Conservation (phyloP, 2,113 vertebrate species). For the Lynx canadensis region DNA sequence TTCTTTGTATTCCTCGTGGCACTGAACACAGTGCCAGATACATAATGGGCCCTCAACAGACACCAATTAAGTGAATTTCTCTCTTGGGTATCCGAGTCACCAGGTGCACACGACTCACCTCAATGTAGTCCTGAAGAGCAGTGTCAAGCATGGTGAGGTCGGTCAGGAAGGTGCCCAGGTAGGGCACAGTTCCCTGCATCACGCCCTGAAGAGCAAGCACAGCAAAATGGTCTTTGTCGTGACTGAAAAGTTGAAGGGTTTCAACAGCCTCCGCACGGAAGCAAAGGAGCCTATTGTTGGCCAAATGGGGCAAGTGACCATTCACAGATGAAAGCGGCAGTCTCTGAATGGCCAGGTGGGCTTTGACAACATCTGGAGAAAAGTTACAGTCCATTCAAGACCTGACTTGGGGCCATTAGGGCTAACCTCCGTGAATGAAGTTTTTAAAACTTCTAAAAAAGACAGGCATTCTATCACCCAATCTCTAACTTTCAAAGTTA, state of each 20-base stretch:
- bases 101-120: slow-evolving; percentile 84
- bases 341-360: neutral
- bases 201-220: slow-evolving; percentile 87
- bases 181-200: slow-evolving; percentile 97
- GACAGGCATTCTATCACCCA: neutral
- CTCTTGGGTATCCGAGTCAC: neutral
- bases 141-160: slow-evolving; percentile 96
- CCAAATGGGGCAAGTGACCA: too few relatives aligned
- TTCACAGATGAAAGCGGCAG: neutral
- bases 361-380: neutral
- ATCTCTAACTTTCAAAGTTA: neutral
- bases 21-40: neutral
- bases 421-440: neutral
- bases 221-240: neutral
- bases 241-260: neutral
- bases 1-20: neutral
- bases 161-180: slow-evolving; percentile 95
- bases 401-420: neutral
- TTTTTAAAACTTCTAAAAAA: neutral
- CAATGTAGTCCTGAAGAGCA: slow-evolving; percentile 92
- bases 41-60: neutral
- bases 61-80: neutral
- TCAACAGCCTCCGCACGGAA: neutral
- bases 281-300: neutral
- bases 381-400: neutral